These are phyloP conservation scores for Lerista edwardsae DNA, from an alignment of 2,797 vertebrate species.

Conservation along the genomic window DNA sequence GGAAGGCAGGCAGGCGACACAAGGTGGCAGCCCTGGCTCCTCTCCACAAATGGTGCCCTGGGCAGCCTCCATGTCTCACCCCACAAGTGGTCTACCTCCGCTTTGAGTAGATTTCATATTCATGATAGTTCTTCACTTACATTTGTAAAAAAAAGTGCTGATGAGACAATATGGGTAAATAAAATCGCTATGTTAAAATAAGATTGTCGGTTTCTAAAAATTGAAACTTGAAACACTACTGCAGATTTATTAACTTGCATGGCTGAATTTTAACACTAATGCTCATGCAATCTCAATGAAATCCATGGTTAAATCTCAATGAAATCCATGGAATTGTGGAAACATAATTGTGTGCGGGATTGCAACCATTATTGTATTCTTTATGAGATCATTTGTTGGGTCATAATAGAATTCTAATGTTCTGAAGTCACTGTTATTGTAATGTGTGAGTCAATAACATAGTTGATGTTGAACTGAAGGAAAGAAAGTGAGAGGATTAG, in stretches of 20 bases:
- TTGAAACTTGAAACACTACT: constrained; percentile 42
- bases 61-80: too few species aligned
- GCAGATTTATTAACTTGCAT: constrained; percentile 10
- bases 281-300: background rate
- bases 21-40: too few species aligned
- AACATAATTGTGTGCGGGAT: constrained; percentile 17
- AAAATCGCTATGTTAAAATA: too few species aligned
- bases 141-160: too few species aligned
- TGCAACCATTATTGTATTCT: background rate
- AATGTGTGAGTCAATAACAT: background rate
- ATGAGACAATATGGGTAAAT: too few species aligned
- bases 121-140: too few species aligned
- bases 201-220: constrained; percentile 51
- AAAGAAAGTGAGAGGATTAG: constrained; percentile 29
- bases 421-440: background rate
- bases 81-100: too few species aligned
- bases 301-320: background rate
- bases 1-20: too few species aligned
- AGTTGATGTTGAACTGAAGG: constrained; percentile 28
- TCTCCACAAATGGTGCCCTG: too few species aligned
- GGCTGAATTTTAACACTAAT: background rate
- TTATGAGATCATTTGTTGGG: background rate
- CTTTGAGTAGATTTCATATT: too few species aligned
- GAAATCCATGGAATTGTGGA: constrained; percentile 31
- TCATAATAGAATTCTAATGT: background rate